Conservation (phyloP, 2,888 invertebrate species). For the Meloe dianella region DNA sequence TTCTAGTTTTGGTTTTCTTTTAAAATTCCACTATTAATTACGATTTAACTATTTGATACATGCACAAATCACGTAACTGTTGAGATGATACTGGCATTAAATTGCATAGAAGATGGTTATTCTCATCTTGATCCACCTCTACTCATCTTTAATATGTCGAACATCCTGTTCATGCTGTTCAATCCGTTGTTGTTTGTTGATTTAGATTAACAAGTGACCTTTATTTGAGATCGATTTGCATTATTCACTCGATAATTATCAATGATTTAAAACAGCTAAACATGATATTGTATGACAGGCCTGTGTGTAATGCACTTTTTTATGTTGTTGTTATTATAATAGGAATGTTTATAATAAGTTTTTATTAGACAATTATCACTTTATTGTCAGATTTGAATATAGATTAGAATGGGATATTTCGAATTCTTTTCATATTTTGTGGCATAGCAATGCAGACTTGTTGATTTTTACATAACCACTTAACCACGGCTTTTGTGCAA, state of each 20-base stretch:
- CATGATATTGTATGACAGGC: neutral
- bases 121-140: neutral
- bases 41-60: neutral
- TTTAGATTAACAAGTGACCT: neutral
- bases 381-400: neutral
- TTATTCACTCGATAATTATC: slow-evolving; percentile 1
- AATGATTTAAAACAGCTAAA: neutral
- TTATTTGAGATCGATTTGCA: neutral
- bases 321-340: neutral
- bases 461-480: neutral
- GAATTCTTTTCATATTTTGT: neutral
- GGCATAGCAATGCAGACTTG: neutral
- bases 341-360: neutral
- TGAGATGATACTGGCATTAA: neutral
- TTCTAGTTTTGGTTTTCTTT: neutral
- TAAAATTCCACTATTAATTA: neutral
- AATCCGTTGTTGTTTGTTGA: neutral
- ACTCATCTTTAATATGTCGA: neutral
- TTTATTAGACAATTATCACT: neutral
- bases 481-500: neutral
- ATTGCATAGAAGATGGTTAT: neutral
- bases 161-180: neutral
- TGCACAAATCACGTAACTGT: neutral
- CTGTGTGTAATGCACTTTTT: neutral
- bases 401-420: neutral